Evolutionary conservation across 37 sponge, comb jelly and placozoan species (phyloP).

Genomic region (Beroe ovata): DNA sequence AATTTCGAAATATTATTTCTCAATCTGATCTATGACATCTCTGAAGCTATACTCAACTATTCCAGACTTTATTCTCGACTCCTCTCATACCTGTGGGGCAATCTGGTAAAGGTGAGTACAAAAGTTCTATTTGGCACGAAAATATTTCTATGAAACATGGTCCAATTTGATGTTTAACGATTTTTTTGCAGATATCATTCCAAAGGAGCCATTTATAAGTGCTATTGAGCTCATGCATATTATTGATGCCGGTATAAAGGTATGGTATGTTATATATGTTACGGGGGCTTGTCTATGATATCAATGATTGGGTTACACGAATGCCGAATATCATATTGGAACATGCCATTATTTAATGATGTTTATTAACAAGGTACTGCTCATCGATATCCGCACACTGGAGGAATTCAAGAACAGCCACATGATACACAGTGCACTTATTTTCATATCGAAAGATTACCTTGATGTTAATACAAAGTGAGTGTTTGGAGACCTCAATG

Average conservation of each 20-base stretch:
- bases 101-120: conserved; percentile 35
- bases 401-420: conserved; percentile 62
- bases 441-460: conserved; percentile 28
- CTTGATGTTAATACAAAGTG: conserved; percentile 53
- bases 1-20: neutral
- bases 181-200: conserved; percentile 45
- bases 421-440: neutral
- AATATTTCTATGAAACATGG: neutral
- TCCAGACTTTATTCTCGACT: conserved; percentile 10
- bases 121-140: neutral
- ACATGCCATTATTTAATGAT: neutral
- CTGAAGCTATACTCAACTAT: too few relatives aligned
- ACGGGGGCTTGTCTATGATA: too few relatives aligned
- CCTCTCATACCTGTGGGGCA: conserved; percentile 30
- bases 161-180: too few relatives aligned
- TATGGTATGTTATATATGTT: too few relatives aligned
- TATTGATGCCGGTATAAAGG: conserved; percentile 30
- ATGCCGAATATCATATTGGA: too few relatives aligned
- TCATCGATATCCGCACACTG: conserved; percentile 23
- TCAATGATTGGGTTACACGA: too few relatives aligned
- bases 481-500: neutral
- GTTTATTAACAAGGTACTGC: conserved; percentile 9
- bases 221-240: conserved; percentile 32
- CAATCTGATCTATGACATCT: too few relatives aligned
- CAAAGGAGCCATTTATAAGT: conserved; percentile 25